phyloP scores from a whole-genome alignment of 2,888 invertebrate species.

The Oegoconia quadripuncta region DNA sequence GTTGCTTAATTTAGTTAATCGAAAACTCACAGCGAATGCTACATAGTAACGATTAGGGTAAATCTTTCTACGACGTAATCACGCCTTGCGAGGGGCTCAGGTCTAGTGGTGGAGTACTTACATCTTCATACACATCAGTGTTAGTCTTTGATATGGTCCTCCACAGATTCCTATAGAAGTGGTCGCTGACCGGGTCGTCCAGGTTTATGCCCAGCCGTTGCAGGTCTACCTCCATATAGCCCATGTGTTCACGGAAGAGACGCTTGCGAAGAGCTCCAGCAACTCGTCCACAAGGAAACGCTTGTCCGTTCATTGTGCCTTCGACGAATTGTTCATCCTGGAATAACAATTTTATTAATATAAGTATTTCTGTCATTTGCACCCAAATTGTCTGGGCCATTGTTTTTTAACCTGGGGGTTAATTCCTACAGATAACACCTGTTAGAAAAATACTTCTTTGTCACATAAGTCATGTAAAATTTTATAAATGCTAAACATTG shows the following conservation, averaged over 20 bases:
- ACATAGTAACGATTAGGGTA: too few species aligned
- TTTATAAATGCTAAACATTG: too few species aligned
- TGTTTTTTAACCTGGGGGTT: too few species aligned
- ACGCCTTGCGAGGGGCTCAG: background rate
- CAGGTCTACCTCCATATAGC: constrained; percentile 74
- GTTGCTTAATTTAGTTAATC: too few species aligned
- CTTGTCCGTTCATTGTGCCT: constrained; percentile 89
- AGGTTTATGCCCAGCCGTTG: constrained; percentile 78
- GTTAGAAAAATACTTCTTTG: too few species aligned
- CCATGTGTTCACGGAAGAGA: constrained; percentile 95
- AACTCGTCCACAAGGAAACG: constrained; percentile 91
- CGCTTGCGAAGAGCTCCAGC: constrained; percentile 91
- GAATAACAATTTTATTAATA: constrained; percentile 1
- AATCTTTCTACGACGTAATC: too few species aligned
- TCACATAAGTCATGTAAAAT: too few species aligned
- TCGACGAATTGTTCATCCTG: constrained; percentile 90
- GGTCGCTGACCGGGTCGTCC: constrained; percentile 87
- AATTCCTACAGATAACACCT: background rate
- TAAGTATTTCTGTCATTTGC: too few species aligned
- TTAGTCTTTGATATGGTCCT: constrained; percentile 88
- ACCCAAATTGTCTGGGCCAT: too few species aligned
- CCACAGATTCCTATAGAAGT: constrained; percentile 94
- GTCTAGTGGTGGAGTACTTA: constrained; percentile 23
- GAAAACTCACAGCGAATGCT: too few species aligned
- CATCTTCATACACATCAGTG: constrained; percentile 92